Evolutionary conservation across 2,113 vertebrate species (phyloP).

Genomic region (Crotalus helleri): DNA sequence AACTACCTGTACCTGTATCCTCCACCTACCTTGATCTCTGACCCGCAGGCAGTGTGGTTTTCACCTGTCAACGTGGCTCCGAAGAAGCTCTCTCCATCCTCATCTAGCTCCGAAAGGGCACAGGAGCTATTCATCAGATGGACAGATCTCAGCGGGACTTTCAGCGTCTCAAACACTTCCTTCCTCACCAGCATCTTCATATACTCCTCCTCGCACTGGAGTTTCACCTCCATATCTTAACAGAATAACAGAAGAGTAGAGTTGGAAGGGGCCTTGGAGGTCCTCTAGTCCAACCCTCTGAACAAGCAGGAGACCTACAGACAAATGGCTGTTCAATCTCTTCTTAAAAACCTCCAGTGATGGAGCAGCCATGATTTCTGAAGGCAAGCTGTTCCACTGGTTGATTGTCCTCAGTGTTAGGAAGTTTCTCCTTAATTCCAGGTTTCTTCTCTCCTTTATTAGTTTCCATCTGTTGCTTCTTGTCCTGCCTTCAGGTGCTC

Average conservation of each 20-base stretch:
- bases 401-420: too few relatives aligned
- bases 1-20: background rate
- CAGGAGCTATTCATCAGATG: constrained; percentile 53
- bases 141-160: constrained; percentile 41
- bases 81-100: constrained; percentile 41
- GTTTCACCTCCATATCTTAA: constrained; percentile 55
- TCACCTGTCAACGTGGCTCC: constrained; percentile 56
- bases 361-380: too few relatives aligned
- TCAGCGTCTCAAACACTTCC: constrained; percentile 57
- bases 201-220: constrained; percentile 59
- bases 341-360: too few relatives aligned
- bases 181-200: constrained; percentile 67
- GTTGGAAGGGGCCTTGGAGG: background rate
- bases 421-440: too few relatives aligned
- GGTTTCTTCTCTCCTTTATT: too few relatives aligned
- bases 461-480: too few relatives aligned
- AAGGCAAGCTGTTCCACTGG: too few relatives aligned
- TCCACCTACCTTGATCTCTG: constrained; percentile 55
- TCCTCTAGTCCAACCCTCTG: background rate
- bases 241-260: background rate
- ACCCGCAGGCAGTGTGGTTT: constrained; percentile 65
- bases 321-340: too few relatives aligned
- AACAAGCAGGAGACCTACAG: background rate
- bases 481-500: too few relatives aligned
- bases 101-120: constrained; percentile 51